These are phyloP conservation scores for Limnephilus rhombicus DNA, from an alignment of 2,888 invertebrate genomes.

Conservation along the genomic window DNA sequence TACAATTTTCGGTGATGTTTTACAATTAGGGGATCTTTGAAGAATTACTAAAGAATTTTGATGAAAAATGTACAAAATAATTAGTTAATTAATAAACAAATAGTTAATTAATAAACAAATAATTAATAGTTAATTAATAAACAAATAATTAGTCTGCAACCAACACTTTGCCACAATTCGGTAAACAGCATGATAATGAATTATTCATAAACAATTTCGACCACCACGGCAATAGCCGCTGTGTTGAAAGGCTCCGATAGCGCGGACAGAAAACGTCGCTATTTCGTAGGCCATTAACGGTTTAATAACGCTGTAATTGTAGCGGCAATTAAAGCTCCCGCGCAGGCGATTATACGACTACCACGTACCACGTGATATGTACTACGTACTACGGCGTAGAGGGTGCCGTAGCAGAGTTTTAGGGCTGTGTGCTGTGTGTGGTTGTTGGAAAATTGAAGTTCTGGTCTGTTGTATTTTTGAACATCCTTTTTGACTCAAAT, in stretches of 20 bases:
- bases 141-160: not conserved
- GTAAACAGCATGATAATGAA: not conserved
- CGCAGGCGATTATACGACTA: constrained; percentile 57
- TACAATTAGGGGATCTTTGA: no score
- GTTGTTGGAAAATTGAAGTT: not conserved
- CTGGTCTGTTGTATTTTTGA: not conserved
- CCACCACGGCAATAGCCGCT: not conserved
- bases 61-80: not conserved
- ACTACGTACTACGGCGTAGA: not conserved
- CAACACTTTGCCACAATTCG: not conserved
- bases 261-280: constrained; percentile 60
- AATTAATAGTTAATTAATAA: no score
- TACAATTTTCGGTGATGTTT: no score
- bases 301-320: constrained; percentile 66
- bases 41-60: no score
- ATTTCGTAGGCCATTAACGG: constrained; percentile 65
- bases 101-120: no score
- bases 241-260: not conserved
- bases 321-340: constrained; percentile 64
- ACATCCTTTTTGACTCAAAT: no score
- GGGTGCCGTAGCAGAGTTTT: constrained; percentile 1
- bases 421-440: not conserved
- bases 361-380: constrained; percentile 24
- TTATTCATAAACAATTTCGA: not conserved
- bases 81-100: no score